Base-by-base conservation (phyloP, 2,113 vertebrate genomes). In the Scortum barcoo region DNA sequence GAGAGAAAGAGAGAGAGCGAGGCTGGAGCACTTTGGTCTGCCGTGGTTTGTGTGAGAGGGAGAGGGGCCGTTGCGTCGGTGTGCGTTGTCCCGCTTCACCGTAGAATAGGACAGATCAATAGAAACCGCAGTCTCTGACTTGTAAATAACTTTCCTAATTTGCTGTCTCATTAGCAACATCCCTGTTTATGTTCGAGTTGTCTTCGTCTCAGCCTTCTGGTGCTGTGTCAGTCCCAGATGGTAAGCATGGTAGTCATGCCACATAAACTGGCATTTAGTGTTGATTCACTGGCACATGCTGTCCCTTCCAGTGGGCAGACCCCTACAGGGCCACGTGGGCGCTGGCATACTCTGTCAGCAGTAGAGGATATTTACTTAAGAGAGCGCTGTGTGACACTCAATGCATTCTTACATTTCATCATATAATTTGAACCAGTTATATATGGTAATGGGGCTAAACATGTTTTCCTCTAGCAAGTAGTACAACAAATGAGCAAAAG, bases 71-170 rank as follows among this genome's bases (percentile, higher is more conserved):
- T 28, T 26, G 3, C 28, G 54, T 60, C 5, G 30, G 44, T 12
- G 24, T 70, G n/a, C 16, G 0, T 19, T 13, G 44, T 17, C 46
- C 67, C 0, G 11, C 57, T 17, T 14, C 9, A 12, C 20, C 22
- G 13, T 53, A 83, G 68, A 91, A 74, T 69, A 38, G 75, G 36
- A 26, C 56, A 14, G 72, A 89, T 91, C 90, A 86, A 90, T 86
- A 89, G 63, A 63, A 81, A 78, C 51, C 17, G 8, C 61, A n/a
- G 57, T 67, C 83, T 81, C 83, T 79, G 82, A 85, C 83, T 83
- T 88, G 88, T 91, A 91, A 92, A 92, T 90, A 93, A 91, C 80
- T 86, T 80, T 28, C 72, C 83, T 88, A 88, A 93, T 91, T 89
- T 88, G 81, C 83, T 80, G 84, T 92, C 90, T 92, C 80, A 85